Evolutionary conservation across 2,888 invertebrate genomes (phyloP), one percentile per base, ranked within the genome.

Genomic region (Corythucha ciliata): DNA sequence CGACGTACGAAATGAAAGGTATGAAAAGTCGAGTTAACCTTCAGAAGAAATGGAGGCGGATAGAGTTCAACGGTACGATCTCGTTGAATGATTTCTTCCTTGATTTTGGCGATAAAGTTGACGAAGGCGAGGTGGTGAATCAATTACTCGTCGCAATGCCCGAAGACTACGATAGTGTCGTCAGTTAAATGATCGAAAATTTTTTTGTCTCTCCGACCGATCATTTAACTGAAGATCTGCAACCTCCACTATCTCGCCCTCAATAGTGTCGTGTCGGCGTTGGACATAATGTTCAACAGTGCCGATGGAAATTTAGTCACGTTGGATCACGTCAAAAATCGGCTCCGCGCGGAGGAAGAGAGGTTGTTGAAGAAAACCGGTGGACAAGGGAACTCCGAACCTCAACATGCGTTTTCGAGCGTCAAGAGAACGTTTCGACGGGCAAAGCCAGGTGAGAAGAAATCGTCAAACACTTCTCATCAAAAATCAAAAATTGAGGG

Each of bases 121-220:
- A 47, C 21, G 47, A 47, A 16, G 18, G 12, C 4, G 47, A 47
- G 18, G 21, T 47, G 12, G 20, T 47, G 12, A 47, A 8, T 36
- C 47, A 47, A 21, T n/a, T 48, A 3, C 12, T 37, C 14, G 48
- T 48, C 24, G 48, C 48, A n/a, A 48, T 47, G 47, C 47, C 47
- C 8, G 33, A 33, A 16, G 36, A 47, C 14, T 47, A 5, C 20
- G 47, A 46, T 21, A 21, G n/a, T 12, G n/a, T n/a, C n/a, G n/a
- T n/a, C n/a, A n/a, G n/a, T n/a, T n/a, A n/a, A n/a, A n/a, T n/a
- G n/a, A n/a, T n/a, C n/a, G n/a, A n/a, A n/a, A n/a, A n/a, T n/a
- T n/a, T n/a, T n/a, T n/a, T n/a, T n/a, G n/a, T n/a, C n/a, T n/a
- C n/a, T n/a, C n/a, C n/a, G n/a, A n/a, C n/a, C n/a, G n/a, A n/a